Evolutionary conservation across 1,140 invertebrate genomes (phyloP), one percentile per base, ranked within the genome.

Genomic region (Scylla paramamosain): DNA sequence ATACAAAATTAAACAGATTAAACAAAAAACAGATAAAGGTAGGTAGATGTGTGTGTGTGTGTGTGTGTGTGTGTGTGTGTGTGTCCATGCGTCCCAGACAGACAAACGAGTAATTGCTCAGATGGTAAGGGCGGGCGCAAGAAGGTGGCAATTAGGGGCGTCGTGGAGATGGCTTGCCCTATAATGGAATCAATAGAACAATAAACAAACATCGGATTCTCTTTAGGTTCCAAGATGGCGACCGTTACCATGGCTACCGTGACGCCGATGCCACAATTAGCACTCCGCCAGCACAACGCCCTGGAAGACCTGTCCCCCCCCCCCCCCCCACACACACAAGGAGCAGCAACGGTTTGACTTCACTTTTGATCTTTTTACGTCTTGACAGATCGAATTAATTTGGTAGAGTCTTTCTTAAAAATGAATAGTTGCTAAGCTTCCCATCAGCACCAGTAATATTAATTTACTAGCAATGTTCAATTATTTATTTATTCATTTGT

Each of bases 31-130:
- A 82, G 77, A 28, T 82, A 28, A 82, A 28, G 83, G 10, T 84
- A 20, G 4, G n/a, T 84, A 4, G 4, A 20, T 84, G n/a, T 84
- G 31, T 84, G 31, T 84, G 83, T 29, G 83, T 84, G 83, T 84
- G 28, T 84, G 28, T 84, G 83, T 84, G 28, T 84, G 86, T 87
- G 67, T 87, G 31, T 46, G 31, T 87, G 86, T 87, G 86, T 87
- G 31, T 87, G 86, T 87, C 0, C 32, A 20, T 87, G 31, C 32
- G 3, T 39, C 10, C 31, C n/a, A 84, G 31, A 8, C 31, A 88
- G 4, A 88, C 86, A 88, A 12, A 88, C 86, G 32, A n/a, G 32
- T 31, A n/a, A 77, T 77, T 12, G 25, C 20, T 1, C 8, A n/a
- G 8, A 77, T 77, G 25, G 0, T 1, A 77, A 0, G 67, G 67